Evolutionary conservation across 2,797 vertebrate genomes (phyloP).

Genomic region (Fistularia tabacaria): DNA sequence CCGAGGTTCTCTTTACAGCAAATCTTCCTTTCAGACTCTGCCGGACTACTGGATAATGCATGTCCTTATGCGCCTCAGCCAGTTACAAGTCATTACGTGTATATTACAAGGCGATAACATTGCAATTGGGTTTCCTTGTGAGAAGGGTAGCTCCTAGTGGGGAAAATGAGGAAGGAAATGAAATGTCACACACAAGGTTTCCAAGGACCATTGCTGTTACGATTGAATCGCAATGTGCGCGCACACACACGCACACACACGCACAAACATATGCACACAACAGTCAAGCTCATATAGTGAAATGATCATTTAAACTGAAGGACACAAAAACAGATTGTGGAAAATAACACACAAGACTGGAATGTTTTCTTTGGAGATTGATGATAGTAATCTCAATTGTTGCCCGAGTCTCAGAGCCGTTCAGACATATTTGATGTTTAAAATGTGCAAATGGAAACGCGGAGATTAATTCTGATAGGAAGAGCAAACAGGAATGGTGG

Average conservation of each 20-base stretch:
- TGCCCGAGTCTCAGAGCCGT: conserved; percentile 19
- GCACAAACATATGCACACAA: conserved; percentile 13
- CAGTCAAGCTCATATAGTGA: conserved; percentile 2
- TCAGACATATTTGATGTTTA: conserved; percentile 31
- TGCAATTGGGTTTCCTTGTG: conserved; percentile 55
- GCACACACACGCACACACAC: conserved; percentile 5
- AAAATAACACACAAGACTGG: conserved; percentile 16
- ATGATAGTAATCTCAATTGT: conserved; percentile 40
- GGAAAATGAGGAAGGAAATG: conserved; percentile 54
- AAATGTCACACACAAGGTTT: conserved; percentile 43
- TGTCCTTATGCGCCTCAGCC: conserved; percentile 29
- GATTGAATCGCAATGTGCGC: conserved; percentile 14
- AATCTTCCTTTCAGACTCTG: conserved; percentile 35
- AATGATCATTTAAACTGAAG: conserved; percentile 7
- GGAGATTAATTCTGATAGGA: too few species aligned
- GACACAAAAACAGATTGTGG: conserved; percentile 5
- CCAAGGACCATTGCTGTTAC: conserved; percentile 24
- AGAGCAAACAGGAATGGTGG: conserved; percentile 18
- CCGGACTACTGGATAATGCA: conserved; percentile 32
- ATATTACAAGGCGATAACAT: conserved; percentile 52
- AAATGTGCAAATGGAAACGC: background rate
- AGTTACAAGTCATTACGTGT: conserved; percentile 60
- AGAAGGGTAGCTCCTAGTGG: conserved; percentile 47
- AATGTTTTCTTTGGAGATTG: conserved; percentile 29
- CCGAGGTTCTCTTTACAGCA: conserved; percentile 14